phyloP scores from a whole-genome alignment of 2,888 invertebrate genomes.

The Limnephilus rhombicus region DNA sequence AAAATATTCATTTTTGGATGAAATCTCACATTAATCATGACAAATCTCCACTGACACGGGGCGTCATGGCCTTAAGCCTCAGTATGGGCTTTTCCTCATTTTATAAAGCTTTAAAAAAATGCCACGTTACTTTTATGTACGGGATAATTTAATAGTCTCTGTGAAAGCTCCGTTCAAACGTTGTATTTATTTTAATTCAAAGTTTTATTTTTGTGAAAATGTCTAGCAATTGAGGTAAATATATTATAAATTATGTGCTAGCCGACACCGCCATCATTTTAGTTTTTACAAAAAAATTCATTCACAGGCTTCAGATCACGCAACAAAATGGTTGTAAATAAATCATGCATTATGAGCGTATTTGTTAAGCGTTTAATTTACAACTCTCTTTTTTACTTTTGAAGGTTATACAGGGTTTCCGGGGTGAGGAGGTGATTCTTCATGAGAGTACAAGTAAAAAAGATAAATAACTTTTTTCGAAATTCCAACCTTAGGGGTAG shows the following conservation, averaged over 20 bases:
- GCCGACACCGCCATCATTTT: not conserved
- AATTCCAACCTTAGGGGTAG: no score
- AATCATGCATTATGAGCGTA: not conserved
- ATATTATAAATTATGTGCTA: not conserved
- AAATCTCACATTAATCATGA: not conserved
- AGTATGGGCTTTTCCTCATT: not conserved
- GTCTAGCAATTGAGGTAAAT: not conserved
- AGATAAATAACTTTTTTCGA: no score
- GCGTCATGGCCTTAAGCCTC: not conserved
- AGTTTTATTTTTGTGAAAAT: not conserved
- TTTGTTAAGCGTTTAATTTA: not conserved
- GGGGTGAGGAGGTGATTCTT: no score
- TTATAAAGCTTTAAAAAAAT: not conserved
- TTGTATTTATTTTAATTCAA: not conserved
- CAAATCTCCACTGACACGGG: conserved; percentile 4
- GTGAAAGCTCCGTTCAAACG: not conserved
- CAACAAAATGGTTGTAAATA: not conserved
- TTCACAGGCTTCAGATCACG: not conserved
- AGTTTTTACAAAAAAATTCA: not conserved
- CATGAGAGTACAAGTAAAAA: no score
- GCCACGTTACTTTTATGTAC: not conserved
- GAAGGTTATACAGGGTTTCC: no score
- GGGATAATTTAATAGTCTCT: not conserved
- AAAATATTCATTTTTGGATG: not conserved
- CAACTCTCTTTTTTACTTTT: no score